Evolutionary conservation across 1,140 invertebrate species (phyloP).

Genomic region (Melipona quadrifasciata): DNA sequence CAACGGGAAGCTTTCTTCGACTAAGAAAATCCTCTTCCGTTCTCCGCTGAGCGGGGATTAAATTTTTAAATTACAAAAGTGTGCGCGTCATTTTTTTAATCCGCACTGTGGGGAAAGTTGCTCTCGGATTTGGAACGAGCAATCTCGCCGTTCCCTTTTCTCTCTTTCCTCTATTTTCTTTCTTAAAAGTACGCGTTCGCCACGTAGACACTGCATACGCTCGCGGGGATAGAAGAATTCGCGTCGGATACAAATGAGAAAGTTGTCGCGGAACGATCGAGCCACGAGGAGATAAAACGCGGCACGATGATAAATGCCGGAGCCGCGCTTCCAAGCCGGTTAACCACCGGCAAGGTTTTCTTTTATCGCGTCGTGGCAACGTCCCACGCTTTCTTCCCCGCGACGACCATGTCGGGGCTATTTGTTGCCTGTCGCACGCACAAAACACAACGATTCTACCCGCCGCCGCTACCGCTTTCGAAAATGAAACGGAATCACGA

Average conservation of each 20-base stretch:
- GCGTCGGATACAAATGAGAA: conserved; percentile 30
- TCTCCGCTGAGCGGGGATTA: background rate
- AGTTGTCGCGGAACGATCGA: background rate
- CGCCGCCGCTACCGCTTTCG: background rate
- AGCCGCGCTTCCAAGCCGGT: background rate
- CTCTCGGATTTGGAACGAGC: background rate
- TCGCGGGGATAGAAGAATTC: background rate
- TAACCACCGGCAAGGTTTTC: conserved; percentile 22
- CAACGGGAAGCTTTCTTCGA: background rate
- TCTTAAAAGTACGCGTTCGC: too few species aligned
- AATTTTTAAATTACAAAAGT: background rate
- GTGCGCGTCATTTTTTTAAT: background rate
- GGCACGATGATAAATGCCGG: conserved; percentile 16
- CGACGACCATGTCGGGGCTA: background rate
- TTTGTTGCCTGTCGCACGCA: conserved; percentile 14
- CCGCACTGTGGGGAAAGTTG: background rate
- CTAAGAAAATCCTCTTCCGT: background rate
- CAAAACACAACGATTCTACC: conserved; percentile 11
- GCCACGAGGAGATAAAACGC: background rate
- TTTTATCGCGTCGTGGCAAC: conserved; percentile 23
- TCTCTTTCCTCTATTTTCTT: background rate
- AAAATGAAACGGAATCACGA: background rate
- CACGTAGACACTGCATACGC: background rate
- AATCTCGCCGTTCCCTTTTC: background rate
- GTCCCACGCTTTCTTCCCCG: background rate